Conservation (phyloP, 1,140 invertebrate species). For the Drosophila auraria region DNA sequence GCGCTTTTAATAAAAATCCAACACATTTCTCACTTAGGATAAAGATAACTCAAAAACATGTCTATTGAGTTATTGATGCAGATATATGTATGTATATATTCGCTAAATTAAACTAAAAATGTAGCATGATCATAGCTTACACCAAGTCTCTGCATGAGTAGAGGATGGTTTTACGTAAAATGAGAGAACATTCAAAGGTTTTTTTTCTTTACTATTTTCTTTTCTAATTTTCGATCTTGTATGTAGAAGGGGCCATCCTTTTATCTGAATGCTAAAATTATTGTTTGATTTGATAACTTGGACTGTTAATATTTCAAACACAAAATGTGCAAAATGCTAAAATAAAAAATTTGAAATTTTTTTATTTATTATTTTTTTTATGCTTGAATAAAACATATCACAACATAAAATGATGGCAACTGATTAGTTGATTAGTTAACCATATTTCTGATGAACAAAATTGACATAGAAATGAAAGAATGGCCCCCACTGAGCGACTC, state of each 20-base stretch:
- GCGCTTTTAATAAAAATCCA: slow-evolving; percentile 25
- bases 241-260: not conserved
- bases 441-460: too few species aligned
- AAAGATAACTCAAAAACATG: slow-evolving; percentile 18
- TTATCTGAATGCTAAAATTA: not conserved
- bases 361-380: not conserved
- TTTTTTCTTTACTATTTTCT: not conserved
- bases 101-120: slow-evolving; percentile 11
- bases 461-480: slow-evolving; percentile 1
- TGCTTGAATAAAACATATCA: too few species aligned
- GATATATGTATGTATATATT: slow-evolving; percentile 4
- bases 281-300: not conserved
- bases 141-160: slow-evolving; percentile 12
- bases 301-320: not conserved
- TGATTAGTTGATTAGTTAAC: too few species aligned
- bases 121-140: slow-evolving; percentile 5
- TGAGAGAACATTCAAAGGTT: slow-evolving; percentile 7
- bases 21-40: slow-evolving; percentile 18
- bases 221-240: slow-evolving; percentile 3
- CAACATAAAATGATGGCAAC: too few species aligned
- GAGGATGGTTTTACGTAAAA: slow-evolving; percentile 7
- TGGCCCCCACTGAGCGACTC: slow-evolving; percentile 1
- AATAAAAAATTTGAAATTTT: not conserved
- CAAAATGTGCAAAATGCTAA: not conserved
- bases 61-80: slow-evolving; percentile 21